Conservation (phyloP, 2,888 invertebrate genomes). For the Hyposoter didymator region DNA sequence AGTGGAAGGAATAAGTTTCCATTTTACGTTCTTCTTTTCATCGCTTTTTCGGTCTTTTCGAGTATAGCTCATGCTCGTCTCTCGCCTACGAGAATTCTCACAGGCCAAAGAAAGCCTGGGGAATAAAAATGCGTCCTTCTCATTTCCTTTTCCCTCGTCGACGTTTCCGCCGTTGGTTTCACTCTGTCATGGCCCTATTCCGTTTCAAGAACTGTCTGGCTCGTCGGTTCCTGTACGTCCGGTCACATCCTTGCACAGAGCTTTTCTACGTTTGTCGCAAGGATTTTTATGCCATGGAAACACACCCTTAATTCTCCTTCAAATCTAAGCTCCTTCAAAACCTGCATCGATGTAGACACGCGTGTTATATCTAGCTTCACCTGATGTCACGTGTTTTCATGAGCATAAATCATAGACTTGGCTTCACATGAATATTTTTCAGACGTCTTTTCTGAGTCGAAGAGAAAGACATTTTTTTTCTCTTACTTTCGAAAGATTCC, state of each 20-base stretch:
- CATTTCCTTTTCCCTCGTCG: conserved; percentile 49
- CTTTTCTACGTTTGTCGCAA: conserved; percentile 53
- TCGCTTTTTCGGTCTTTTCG: conserved; percentile 45
- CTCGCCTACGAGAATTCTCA: conserved; percentile 48
- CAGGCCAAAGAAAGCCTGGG: conserved; percentile 55
- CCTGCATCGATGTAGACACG: not conserved
- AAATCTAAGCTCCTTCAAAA: conserved; percentile 12
- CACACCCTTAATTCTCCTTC: conserved; percentile 18
- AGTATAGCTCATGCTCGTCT: conserved; percentile 6
- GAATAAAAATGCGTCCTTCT: conserved; percentile 39
- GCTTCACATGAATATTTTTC: conserved; percentile 1
- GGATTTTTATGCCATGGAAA: conserved; percentile 44
- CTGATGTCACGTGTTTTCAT: conserved; percentile 30
- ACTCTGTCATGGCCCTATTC: conserved; percentile 30
- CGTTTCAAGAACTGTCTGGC: conserved; percentile 18
- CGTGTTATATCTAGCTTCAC: conserved; percentile 14
- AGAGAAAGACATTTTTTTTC: not conserved
- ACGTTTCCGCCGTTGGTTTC: conserved; percentile 47
- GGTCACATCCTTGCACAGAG: conserved; percentile 36
- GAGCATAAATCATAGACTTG: conserved; percentile 17
- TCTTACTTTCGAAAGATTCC: not conserved
- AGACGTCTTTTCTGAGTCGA: not conserved
- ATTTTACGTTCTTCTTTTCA: conserved; percentile 55
- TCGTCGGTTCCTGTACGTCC: conserved; percentile 18
- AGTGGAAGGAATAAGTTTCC: conserved; percentile 53